Conservation (phyloP, 2,797 vertebrate species). For the Molossus alvarezi region DNA sequence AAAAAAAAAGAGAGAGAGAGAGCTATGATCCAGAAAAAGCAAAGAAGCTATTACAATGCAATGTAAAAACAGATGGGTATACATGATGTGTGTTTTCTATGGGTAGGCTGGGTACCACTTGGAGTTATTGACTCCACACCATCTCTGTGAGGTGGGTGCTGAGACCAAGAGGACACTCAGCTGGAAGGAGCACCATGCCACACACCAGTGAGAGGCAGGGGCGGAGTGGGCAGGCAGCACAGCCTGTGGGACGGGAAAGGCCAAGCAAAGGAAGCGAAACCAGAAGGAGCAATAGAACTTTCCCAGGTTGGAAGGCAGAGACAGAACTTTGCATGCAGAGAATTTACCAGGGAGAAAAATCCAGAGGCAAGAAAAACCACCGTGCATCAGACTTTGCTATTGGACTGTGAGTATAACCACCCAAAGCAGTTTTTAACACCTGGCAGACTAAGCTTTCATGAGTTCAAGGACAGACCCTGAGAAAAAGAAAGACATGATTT, state of each 20-base stretch:
- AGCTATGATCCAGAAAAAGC: background rate
- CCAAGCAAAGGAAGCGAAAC: background rate
- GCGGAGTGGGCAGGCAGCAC: background rate
- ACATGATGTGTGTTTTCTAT: background rate
- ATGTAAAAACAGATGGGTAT: background rate
- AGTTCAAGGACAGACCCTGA: background rate
- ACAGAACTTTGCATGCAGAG: background rate
- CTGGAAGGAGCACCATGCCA: background rate
- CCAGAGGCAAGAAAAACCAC: background rate
- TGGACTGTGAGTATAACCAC: background rate
- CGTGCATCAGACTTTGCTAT: background rate
- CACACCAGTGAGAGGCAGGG: background rate
- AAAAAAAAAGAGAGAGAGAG: background rate
- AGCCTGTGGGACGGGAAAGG: background rate
- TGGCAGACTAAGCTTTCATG: background rate
- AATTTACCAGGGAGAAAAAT: background rate
- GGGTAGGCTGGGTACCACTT: background rate
- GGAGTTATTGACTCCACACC: background rate
- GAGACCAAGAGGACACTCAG: background rate
- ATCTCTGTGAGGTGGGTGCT: background rate
- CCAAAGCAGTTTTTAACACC: background rate
- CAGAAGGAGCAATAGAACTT: background rate
- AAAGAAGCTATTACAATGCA: background rate
- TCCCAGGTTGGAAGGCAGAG: background rate
- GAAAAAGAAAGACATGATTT: background rate